Base-by-base conservation (phyloP, 1,140 invertebrate species). In the Drosophila pallidifrons region DNA sequence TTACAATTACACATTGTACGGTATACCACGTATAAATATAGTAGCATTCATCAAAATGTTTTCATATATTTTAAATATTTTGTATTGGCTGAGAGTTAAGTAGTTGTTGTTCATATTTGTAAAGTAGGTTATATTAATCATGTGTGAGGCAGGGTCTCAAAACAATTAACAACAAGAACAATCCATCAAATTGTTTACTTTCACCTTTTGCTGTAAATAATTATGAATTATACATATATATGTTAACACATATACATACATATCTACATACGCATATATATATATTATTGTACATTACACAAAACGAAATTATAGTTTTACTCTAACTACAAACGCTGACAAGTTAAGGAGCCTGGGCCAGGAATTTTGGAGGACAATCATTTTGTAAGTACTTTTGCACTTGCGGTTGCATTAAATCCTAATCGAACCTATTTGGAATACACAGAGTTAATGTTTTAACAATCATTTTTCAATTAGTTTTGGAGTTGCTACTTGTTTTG, bases 161-260 rank as follows among this genome's bases (percentile, higher is more conserved):
- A 85, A 85, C 77, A 67, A 79, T 83, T 82, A 85, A 90, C 78
- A 89, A 87, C 78, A 86, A 83, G 60, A 85, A 88, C 61, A 72
- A 77, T 89, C 81, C 81, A 89, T 89, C 85, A 89, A 85, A 81
- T 86, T 85, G 85, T 89, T 89, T 89, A 89, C 85, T 89, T 89
- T 89, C 85, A 89, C 85, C 85, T 90, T 89, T 81, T 82, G 61
- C 65, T 82, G 70, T 78, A 75, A 78, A 75, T 80, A 72, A 75
- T 79, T 70, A 83, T 72, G 64, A 69, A 77, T 70, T 47, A 58
- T 79, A 66, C 59, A 81, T 78, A 72, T 70, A 87, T 67, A 79
- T 76, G 71, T 74, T 59, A 57, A 70, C 38, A 58, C 55, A 75
- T 46, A 46, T 74, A 49, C 13, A 74, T 57, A 54, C 15, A 72